These are phyloP conservation scores for Bufo bufo DNA, from an alignment of 2,113 vertebrate species.

Conservation along the genomic window DNA sequence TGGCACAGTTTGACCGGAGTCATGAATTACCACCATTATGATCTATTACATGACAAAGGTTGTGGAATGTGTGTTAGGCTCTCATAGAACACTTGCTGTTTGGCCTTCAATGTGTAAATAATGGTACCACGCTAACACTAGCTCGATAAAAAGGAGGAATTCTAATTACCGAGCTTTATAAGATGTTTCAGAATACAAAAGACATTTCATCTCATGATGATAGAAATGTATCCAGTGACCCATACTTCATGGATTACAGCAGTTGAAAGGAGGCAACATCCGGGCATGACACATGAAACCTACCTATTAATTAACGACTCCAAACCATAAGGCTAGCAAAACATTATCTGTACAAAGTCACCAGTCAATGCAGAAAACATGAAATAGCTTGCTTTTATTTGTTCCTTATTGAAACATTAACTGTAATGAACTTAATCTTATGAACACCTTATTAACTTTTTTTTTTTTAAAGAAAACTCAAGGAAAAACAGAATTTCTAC, in stretches of 20 bases:
- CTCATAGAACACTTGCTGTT: constrained; percentile 45
- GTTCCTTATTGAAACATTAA: background rate
- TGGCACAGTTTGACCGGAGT: constrained; percentile 35
- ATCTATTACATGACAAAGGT: constrained; percentile 43
- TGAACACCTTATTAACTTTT: background rate
- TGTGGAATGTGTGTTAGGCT: constrained; percentile 46
- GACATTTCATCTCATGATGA: constrained; percentile 43
- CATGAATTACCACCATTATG: constrained; percentile 42
- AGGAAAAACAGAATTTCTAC: no score
- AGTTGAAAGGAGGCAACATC: background rate
- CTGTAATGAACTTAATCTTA: background rate
- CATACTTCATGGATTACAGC: constrained; percentile 20
- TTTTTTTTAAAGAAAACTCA: no score
- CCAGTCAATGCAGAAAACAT: background rate
- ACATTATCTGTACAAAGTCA: constrained; percentile 4
- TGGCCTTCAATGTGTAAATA: constrained; percentile 58
- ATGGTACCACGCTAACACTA: constrained; percentile 48
- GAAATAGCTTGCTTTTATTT: background rate
- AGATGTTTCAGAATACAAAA: constrained; percentile 45
- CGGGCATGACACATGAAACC: constrained; percentile 40
- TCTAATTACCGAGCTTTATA: constrained; percentile 49
- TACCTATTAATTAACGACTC: constrained; percentile 31
- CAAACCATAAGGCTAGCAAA: background rate
- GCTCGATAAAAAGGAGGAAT: constrained; percentile 53
- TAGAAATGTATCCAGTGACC: constrained; percentile 52